Percentiles rank a stretch among this genome's conserved stretches.
These are phyloP conservation scores for Phlogophora meticulosa DNA, from an alignment of 2,888 invertebrate species.

Conservation along the genomic window DNA sequence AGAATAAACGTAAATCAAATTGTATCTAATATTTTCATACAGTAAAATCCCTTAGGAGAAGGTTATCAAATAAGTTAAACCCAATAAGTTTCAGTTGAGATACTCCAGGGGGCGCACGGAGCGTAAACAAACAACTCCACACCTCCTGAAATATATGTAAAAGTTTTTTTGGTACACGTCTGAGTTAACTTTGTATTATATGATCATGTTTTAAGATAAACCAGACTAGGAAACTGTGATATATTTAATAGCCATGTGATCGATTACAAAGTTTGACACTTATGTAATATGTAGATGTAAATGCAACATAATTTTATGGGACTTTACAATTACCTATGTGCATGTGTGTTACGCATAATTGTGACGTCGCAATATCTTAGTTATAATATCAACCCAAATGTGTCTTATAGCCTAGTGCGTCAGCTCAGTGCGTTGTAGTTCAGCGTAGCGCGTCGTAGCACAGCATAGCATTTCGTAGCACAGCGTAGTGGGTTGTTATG, in stretches of 20 bases:
- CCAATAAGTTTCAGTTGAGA: constrained; percentile 81
- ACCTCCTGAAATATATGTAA: constrained; percentile 68
- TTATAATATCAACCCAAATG: too few species aligned
- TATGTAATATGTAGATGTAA: not conserved
- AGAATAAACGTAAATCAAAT: constrained; percentile 62
- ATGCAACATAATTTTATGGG: too few species aligned
- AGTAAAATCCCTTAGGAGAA: constrained; percentile 58
- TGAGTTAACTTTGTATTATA: constrained; percentile 50
- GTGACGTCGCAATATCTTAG: too few species aligned
- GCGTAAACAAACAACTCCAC: constrained; percentile 72
- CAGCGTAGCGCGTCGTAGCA: not conserved
- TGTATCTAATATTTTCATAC: constrained; percentile 64
- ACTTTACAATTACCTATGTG: too few species aligned
- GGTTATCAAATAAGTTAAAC: constrained; percentile 85
- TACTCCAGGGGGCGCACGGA: constrained; percentile 57
- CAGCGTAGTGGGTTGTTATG: not conserved
- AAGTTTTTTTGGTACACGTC: constrained; percentile 56
- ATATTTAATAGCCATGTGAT: not conserved
- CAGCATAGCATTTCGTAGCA: not conserved
- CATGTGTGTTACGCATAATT: too few species aligned
- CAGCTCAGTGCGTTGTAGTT: not conserved
- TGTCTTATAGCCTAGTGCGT: too few species aligned
- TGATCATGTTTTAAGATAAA: constrained; percentile 32
- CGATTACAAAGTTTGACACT: not conserved
- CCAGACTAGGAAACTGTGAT: constrained; percentile 25